Percentiles rank a stretch among this genome's conserved stretches.
phyloP scores from a whole-genome alignment of 2,797 vertebrate genomes.

The Huso huso region DNA sequence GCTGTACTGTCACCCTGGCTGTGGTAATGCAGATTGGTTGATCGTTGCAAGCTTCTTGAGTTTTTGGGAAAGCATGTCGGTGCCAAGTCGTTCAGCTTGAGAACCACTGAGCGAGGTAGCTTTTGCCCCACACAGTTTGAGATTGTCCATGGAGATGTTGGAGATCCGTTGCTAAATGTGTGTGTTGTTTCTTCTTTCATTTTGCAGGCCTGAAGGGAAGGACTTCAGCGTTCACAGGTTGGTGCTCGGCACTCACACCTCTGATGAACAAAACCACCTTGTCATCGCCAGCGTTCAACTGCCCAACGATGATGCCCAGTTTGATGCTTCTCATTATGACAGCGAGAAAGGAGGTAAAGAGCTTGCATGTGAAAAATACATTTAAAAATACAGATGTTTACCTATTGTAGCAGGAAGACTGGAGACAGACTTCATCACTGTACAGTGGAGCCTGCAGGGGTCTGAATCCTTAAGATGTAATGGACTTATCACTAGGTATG shows the following conservation, averaged over 20 bases:
- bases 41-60: background rate
- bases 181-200: background rate
- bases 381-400: too few species aligned
- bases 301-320: slow-evolving; percentile 92
- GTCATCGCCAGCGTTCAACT: slow-evolving; percentile 94
- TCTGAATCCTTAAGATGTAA: background rate
- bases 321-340: slow-evolving; percentile 94
- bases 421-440: too few species aligned
- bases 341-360: slow-evolving; percentile 90
- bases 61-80: background rate
- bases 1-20: too few species aligned
- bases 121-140: background rate
- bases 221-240: slow-evolving; percentile 93
- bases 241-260: slow-evolving; percentile 90
- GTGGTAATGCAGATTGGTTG: background rate
- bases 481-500: background rate
- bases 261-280: slow-evolving; percentile 93
- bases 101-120: too few species aligned
- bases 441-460: too few species aligned
- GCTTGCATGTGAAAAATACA: too few species aligned
- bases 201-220: slow-evolving; percentile 85
- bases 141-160: background rate
- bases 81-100: too few species aligned
- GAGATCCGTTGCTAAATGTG: background rate
- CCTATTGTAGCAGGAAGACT: too few species aligned